Evolutionary conservation across 2,888 invertebrate species (phyloP).

Genomic region (Aspidapion aeneum): DNA sequence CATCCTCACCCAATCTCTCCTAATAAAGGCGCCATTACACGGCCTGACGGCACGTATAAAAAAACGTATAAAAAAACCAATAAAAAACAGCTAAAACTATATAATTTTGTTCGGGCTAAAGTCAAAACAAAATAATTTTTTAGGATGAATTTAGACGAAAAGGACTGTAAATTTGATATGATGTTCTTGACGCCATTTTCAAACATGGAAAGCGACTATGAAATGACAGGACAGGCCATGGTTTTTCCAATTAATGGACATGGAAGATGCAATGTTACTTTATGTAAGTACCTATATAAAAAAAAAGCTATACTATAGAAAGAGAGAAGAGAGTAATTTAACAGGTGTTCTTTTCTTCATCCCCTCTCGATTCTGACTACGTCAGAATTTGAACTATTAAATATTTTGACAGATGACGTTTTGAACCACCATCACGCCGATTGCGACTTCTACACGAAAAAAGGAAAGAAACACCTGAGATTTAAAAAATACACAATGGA

Average conservation of each 20-base stretch:
- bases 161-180: conserved; percentile 50
- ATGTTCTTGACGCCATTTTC: conserved; percentile 54
- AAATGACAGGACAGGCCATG: conserved; percentile 62
- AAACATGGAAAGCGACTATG: conserved; percentile 64
- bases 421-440: conserved; percentile 23
- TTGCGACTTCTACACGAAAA: conserved; percentile 33
- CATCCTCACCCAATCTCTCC: no score
- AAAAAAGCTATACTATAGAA: background rate
- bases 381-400: no score
- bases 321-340: background rate
- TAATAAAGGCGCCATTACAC: no score
- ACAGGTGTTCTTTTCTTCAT: conserved; percentile 1
- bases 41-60: no score
- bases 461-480: conserved; percentile 30
- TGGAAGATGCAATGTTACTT: conserved; percentile 63
- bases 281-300: conserved; percentile 54
- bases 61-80: no score
- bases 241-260: conserved; percentile 64
- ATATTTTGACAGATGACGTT: conserved; percentile 31
- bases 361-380: no score
- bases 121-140: no score
- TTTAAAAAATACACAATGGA: conserved; percentile 46
- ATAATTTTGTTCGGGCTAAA: no score
- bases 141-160: conserved; percentile 56
- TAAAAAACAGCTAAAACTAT: no score